Percentiles rank a stretch among this genome's conserved stretches.
Conservation (phyloP, 2,113 vertebrate genomes). For the Odontophorus gujanensis region DNA sequence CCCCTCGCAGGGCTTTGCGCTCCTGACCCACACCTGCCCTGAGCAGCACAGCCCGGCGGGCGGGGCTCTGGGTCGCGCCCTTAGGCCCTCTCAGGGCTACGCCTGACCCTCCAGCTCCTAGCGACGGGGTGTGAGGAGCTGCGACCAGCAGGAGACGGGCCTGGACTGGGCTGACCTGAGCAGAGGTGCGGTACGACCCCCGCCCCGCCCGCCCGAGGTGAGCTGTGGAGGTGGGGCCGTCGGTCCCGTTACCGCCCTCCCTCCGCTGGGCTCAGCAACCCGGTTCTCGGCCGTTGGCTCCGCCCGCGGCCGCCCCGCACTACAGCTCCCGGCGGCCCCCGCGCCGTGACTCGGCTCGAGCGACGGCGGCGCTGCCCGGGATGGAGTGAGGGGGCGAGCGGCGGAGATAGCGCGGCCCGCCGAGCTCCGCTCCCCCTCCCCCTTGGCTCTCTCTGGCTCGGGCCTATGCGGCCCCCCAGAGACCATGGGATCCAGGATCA, state of each 20-base stretch:
- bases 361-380: conserved; percentile 70
- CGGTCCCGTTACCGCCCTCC: neutral
- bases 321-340: conserved; percentile 75
- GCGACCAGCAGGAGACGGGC: too few species aligned
- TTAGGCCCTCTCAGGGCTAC: too few species aligned
- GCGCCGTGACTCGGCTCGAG: conserved; percentile 53
- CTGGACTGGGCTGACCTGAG: too few species aligned
- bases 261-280: too few species aligned
- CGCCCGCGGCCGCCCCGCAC: conserved; percentile 22
- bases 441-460: neutral
- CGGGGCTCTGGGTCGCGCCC: fast-evolving
- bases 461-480: conserved; percentile 80
- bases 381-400: conserved; percentile 72
- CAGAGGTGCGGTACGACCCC: fast-evolving
- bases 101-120: fast-evolving
- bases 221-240: neutral
- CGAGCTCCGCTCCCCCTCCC: neutral
- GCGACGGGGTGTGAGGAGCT: neutral
- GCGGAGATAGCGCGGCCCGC: conserved; percentile 54
- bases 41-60: neutral
- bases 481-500: conserved; percentile 86
- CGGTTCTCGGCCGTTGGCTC: too few species aligned
- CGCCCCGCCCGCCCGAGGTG: neutral
- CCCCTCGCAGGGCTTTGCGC: neutral
- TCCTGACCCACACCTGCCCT: neutral